Conservation (phyloP, 2,888 invertebrate genomes). For the Catonia carolina region DNA sequence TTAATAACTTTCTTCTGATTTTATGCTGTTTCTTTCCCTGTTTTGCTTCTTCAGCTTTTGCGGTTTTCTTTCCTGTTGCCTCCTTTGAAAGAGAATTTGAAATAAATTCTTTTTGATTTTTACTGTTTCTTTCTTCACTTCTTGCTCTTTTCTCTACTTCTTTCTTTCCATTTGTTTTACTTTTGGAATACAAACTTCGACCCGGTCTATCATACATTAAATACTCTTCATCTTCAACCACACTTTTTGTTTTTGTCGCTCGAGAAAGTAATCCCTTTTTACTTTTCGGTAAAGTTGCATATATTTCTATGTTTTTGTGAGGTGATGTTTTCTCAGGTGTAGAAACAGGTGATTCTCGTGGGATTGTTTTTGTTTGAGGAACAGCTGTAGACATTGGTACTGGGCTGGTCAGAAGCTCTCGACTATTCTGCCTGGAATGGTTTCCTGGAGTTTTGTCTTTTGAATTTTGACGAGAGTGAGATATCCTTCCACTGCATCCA, state of each 20-base stretch:
- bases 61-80: constrained; percentile 54
- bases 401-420: constrained; percentile 46
- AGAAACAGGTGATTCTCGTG: constrained; percentile 35
- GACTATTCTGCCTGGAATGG: constrained; percentile 57
- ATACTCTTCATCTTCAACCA: constrained; percentile 65
- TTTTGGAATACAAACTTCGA: constrained; percentile 48
- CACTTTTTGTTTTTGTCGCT: constrained; percentile 48
- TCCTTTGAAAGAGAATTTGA: constrained; percentile 44
- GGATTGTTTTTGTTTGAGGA: constrained; percentile 19
- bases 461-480: constrained; percentile 69
- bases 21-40: constrained; percentile 84
- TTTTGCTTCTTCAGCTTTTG: constrained; percentile 56
- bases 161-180: constrained; percentile 61
- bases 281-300: constrained; percentile 85
- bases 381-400: constrained; percentile 15
- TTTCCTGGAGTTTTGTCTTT: constrained; percentile 52
- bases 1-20: constrained; percentile 74
- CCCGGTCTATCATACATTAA: constrained; percentile 58
- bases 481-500: constrained; percentile 51
- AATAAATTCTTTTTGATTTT: constrained; percentile 46
- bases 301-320: constrained; percentile 74
- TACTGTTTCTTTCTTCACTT: constrained; percentile 78
- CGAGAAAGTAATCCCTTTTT: constrained; percentile 48
- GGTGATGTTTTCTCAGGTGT: constrained; percentile 24
- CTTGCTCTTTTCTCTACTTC: constrained; percentile 69